Evolutionary conservation across 2,797 vertebrate species (phyloP).

Genomic region (Clamator glandarius): DNA sequence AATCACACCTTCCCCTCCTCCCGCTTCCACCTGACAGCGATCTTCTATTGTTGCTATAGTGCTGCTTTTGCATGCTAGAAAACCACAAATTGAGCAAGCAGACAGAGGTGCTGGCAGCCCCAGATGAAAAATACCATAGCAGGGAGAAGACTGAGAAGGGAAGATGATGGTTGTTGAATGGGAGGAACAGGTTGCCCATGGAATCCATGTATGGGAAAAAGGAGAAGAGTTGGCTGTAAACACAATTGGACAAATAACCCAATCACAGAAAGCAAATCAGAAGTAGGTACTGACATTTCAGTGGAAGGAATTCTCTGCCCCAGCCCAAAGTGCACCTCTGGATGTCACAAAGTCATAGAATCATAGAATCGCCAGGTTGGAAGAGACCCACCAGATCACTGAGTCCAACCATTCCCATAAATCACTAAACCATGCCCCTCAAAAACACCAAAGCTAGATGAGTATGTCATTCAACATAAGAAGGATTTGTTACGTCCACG

Average conservation of each 20-base stretch:
- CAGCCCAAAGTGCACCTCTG: background rate
- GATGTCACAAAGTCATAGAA: background rate
- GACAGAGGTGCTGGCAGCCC: constrained; percentile 42
- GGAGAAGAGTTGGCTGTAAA: background rate
- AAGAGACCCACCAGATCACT: too few relatives aligned
- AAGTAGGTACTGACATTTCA: constrained; percentile 23
- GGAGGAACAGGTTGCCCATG: background rate
- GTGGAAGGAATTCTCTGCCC: background rate
- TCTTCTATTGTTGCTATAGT: constrained; percentile 62
- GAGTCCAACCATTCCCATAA: too few relatives aligned
- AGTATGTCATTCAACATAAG: background rate
- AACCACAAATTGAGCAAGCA: constrained; percentile 36
- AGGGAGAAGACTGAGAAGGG: background rate
- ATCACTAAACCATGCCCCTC: too few relatives aligned
- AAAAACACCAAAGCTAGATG: background rate
- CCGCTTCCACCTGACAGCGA: constrained; percentile 51
- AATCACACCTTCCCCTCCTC: constrained; percentile 65
- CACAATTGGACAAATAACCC: constrained; percentile 13
- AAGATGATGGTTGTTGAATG: background rate
- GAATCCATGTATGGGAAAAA: background rate
- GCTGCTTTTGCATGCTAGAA: constrained; percentile 31
- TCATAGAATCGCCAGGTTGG: too few relatives aligned
- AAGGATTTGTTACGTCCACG: background rate
- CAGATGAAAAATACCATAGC: constrained; percentile 15
- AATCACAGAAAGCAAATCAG: constrained; percentile 1